Evolutionary conservation across 1,140 invertebrate species (phyloP).

Genomic region (Zaprionus lachaisei): DNA sequence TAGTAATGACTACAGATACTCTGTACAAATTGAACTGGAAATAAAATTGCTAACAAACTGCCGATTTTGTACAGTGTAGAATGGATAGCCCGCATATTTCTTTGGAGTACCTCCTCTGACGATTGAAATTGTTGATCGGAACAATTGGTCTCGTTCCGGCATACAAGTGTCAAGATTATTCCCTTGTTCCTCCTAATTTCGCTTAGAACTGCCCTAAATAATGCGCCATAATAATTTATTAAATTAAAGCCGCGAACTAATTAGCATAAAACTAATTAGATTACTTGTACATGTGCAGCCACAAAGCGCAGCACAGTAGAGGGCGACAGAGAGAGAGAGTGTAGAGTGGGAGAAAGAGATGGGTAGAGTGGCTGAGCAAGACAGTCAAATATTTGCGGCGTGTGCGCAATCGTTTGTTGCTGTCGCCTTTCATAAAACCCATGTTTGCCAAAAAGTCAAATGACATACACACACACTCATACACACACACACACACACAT

Average conservation of each 20-base stretch:
- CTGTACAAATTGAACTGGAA: not conserved
- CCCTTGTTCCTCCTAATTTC: slow-evolving; percentile 21
- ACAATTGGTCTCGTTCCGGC: slow-evolving; percentile 30
- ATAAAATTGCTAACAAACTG: not conserved
- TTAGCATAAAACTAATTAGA: slow-evolving; percentile 83
- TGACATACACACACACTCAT: slow-evolving; percentile 24
- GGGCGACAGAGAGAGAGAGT: slow-evolving; percentile 12
- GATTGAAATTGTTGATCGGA: not conserved
- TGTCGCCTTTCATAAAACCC: slow-evolving; percentile 76
- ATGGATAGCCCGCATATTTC: not conserved
- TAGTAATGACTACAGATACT: too few relatives aligned
- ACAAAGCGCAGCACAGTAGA: slow-evolving; percentile 61
- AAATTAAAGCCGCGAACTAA: slow-evolving; percentile 79
- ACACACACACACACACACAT: not conserved
- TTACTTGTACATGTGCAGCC: slow-evolving; percentile 78
- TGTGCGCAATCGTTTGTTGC: slow-evolving; percentile 71
- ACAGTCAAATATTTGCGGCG: slow-evolving; percentile 54
- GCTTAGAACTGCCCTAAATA: slow-evolving; percentile 64
- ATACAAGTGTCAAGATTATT: slow-evolving; percentile 21
- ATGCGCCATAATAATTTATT: slow-evolving; percentile 80
- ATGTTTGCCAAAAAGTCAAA: slow-evolving; percentile 77
- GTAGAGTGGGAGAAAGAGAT: not conserved
- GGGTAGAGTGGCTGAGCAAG: not conserved
- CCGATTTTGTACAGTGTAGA: not conserved
- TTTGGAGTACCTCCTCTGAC: not conserved